Conservation (phyloP, 2,888 invertebrate genomes). For the Pandemis cinnamomeana region DNA sequence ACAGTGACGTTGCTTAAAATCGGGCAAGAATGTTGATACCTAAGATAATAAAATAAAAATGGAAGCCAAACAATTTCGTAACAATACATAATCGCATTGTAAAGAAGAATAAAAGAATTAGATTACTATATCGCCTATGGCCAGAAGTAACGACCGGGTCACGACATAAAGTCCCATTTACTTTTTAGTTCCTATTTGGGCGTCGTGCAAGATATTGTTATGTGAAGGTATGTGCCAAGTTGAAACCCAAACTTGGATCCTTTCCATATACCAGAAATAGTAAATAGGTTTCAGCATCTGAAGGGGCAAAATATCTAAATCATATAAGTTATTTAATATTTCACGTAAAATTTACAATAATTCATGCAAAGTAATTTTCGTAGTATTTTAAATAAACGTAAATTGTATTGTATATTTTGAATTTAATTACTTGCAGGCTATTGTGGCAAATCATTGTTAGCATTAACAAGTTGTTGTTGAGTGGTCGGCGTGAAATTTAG, state of each 20-base stretch:
- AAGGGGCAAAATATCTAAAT: background rate
- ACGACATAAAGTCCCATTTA: conserved; percentile 32
- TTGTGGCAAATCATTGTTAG: conserved; percentile 21
- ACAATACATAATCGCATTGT: background rate
- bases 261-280: conserved; percentile 30
- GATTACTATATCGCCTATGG: conserved; percentile 7
- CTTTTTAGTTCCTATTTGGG: conserved; percentile 32
- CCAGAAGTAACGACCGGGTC: conserved; percentile 23
- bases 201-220: conserved; percentile 35
- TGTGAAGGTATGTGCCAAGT: conserved; percentile 39
- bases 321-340: background rate
- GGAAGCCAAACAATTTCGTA: background rate
- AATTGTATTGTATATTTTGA: conserved; percentile 6
- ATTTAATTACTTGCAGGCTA: conserved; percentile 3
- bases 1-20: conserved; percentile 13
- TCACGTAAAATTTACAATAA: background rate
- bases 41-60: background rate
- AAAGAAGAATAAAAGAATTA: conserved; percentile 14
- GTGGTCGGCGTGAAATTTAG: conserved; percentile 6
- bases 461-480: conserved; percentile 8
- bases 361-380: background rate
- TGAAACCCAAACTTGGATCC: conserved; percentile 37
- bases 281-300: conserved; percentile 16
- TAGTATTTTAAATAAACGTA: background rate
- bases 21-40: background rate